A percentile compares a stretch with the other conserved stretches of the same genome.
Evolutionary conservation across 2,888 invertebrate genomes (phyloP).

Genomic region (Drosophila anomalata): DNA sequence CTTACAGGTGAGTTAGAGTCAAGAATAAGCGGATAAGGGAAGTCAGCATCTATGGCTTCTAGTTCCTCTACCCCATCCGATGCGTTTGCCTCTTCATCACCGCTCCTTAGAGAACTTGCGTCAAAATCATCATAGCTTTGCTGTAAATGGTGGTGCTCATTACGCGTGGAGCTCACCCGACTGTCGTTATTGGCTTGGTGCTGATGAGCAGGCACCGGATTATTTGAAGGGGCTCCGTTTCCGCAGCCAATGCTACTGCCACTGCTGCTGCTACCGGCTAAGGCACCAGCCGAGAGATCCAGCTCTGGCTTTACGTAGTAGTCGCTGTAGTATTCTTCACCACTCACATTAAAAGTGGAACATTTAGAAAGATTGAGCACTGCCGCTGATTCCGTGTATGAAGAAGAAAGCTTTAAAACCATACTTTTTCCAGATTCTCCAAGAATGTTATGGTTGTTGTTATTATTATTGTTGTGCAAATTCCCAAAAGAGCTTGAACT

Average conservation of each 20-base stretch:
- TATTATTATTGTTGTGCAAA: conserved; percentile 62
- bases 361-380: conserved; percentile 80
- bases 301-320: conserved; percentile 81
- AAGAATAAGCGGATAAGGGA: conserved; percentile 82
- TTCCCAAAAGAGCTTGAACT: conserved; percentile 76
- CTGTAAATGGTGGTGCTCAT: conserved; percentile 62
- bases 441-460: conserved; percentile 49
- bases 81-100: conserved; percentile 66
- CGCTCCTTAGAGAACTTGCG: conserved; percentile 75
- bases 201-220: conserved; percentile 75
- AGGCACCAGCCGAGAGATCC: conserved; percentile 67
- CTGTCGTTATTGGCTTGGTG: conserved; percentile 74
- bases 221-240: conserved; percentile 15
- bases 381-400: conserved; percentile 72
- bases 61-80: conserved; percentile 82
- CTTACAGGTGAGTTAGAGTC: conserved; percentile 77
- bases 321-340: conserved; percentile 77
- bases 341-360: conserved; percentile 64
- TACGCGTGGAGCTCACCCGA: conserved; percentile 81
- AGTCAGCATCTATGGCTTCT: conserved; percentile 82
- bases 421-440: conserved; percentile 46
- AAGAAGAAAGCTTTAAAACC: conserved; percentile 58
- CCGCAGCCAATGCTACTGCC: conserved; percentile 28
- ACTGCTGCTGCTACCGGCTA: conserved; percentile 29
- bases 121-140: conserved; percentile 74